A percentile compares a stretch with the other conserved stretches of the same genome.
phyloP scores from a whole-genome alignment of 1,140 invertebrate species.

The Drosophila pseudoananassae region DNA sequence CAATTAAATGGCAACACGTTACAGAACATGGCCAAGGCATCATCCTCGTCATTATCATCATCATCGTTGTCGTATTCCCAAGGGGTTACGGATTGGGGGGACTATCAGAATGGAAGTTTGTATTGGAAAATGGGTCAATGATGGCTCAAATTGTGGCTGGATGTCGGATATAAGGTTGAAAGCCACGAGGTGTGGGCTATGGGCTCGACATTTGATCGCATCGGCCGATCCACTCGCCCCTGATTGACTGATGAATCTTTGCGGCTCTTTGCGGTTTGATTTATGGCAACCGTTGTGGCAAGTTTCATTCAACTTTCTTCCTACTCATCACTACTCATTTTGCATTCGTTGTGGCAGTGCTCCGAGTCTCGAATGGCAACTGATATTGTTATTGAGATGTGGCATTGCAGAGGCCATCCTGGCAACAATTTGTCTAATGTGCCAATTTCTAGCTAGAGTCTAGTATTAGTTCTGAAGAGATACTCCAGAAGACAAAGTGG shows the following conservation, averaged over 20 bases:
- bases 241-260: slow-evolving; percentile 66
- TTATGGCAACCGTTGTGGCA: slow-evolving; percentile 45
- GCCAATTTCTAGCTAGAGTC: slow-evolving; percentile 54
- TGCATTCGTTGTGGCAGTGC: slow-evolving; percentile 21
- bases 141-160: slow-evolving; percentile 76
- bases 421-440: slow-evolving; percentile 79
- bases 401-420: slow-evolving; percentile 6
- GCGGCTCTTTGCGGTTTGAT: slow-evolving; percentile 47
- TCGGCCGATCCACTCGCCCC: slow-evolving; percentile 43
- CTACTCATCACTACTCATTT: slow-evolving; percentile 7
- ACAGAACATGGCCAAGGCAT: slow-evolving; percentile 57
- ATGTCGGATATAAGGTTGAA: slow-evolving; percentile 37
- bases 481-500: slow-evolving; percentile 6
- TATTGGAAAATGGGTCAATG: slow-evolving; percentile 76
- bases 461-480: slow-evolving; percentile 3
- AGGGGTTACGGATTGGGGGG: slow-evolving; percentile 29
- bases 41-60: slow-evolving; percentile 42
- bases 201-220: slow-evolving; percentile 75
- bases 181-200: slow-evolving; percentile 54
- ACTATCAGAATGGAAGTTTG: neutral
- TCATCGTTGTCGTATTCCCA: slow-evolving; percentile 44
- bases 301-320: slow-evolving; percentile 53
- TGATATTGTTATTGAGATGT: slow-evolving; percentile 68
- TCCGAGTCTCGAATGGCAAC: slow-evolving; percentile 16
- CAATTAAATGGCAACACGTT: slow-evolving; percentile 79